Evolutionary conservation across 2,113 vertebrate species (phyloP).

Genomic region (Rhineura floridana): DNA sequence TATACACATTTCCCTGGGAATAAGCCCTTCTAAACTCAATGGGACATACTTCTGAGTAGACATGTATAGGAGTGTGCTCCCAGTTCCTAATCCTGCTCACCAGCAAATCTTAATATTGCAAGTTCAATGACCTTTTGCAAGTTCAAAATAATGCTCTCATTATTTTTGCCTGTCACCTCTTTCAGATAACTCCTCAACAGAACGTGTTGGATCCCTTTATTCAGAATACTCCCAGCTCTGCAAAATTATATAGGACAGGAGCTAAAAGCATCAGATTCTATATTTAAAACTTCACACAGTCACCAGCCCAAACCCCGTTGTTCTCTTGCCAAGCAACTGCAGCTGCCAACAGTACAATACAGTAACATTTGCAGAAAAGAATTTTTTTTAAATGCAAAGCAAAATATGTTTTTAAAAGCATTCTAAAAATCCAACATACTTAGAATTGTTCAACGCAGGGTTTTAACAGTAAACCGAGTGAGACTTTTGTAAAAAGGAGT

Average conservation of each 20-base stretch:
- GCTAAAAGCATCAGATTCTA: not conserved
- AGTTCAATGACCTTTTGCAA: not conserved
- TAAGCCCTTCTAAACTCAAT: not conserved
- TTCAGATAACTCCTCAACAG: not conserved
- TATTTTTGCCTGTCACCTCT: too few species aligned
- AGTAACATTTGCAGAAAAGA: not conserved
- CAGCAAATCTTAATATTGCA: not conserved
- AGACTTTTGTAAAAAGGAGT: not conserved
- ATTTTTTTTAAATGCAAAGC: not conserved
- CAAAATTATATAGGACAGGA: not conserved
- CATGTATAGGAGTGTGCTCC: not conserved
- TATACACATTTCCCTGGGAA: too few species aligned
- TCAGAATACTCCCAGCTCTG: not conserved
- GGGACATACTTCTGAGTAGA: not conserved
- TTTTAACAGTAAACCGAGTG: not conserved
- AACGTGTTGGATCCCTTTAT: not conserved
- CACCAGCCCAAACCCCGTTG: not conserved
- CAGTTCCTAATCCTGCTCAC: not conserved
- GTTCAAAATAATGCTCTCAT: too few species aligned
- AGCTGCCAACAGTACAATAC: not conserved
- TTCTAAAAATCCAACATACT: not conserved
- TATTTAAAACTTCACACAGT: not conserved
- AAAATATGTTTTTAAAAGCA: not conserved
- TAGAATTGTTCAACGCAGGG: not conserved
- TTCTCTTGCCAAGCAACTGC: not conserved